Conservation (phyloP, 1,140 invertebrate genomes). For the Pseudomyrmex cubaensis region DNA sequence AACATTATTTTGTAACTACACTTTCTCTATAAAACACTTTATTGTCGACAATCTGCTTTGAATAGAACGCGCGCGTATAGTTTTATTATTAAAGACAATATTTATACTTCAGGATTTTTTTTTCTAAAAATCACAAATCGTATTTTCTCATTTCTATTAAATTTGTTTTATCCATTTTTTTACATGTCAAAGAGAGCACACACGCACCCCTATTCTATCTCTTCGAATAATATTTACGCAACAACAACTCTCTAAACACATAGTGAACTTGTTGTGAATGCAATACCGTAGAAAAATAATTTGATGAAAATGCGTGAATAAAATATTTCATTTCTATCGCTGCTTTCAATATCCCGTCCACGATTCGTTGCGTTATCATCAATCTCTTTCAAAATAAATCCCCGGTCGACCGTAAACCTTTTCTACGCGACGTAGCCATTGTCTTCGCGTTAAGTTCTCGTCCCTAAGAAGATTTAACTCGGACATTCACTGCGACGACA, state of each 20-base stretch:
- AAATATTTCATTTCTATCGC: not conserved
- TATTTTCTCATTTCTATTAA: too few relatives aligned
- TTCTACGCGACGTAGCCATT: conserved; percentile 15
- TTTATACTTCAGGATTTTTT: too few relatives aligned
- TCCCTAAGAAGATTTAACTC: conserved; percentile 42
- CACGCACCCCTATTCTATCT: not conserved
- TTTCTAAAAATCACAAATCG: too few relatives aligned
- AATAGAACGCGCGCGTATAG: not conserved
- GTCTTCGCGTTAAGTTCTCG: conserved; percentile 14
- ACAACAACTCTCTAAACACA: not conserved
- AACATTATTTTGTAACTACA: conserved; percentile 42
- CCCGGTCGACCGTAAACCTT: conserved; percentile 15
- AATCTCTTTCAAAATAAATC: conserved; percentile 2
- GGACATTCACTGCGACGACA: conserved; percentile 13
- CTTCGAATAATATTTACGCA: not conserved
- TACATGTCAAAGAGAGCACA: not conserved
- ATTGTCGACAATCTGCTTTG: conserved; percentile 21
- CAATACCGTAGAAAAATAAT: not conserved
- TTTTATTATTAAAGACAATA: conserved; percentile 7
- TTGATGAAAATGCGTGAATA: not conserved
- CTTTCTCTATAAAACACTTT: conserved; percentile 45
- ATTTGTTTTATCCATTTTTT: not conserved
- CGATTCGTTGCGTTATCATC: conserved; percentile 5
- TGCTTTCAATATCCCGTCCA: not conserved
- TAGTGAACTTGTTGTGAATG: not conserved